A percentile compares a stretch with the other conserved stretches of the same genome.
These are phyloP conservation scores for Meloidogyne chitwoodi DNA, from an alignment of 1,140 invertebrate species.

Conservation along the genomic window DNA sequence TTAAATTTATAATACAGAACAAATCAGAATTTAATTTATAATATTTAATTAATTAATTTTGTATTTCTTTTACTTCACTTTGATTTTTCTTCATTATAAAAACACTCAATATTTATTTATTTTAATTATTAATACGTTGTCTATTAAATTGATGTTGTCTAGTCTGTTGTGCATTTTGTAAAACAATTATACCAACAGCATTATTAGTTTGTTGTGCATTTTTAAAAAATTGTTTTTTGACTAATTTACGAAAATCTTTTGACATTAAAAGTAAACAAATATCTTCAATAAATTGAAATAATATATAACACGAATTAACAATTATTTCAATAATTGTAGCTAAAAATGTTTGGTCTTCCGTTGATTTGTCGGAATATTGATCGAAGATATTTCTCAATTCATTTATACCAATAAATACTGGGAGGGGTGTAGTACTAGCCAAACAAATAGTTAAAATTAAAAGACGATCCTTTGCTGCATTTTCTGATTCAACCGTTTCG, in stretches of 20 bases:
- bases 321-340: neutral
- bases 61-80: too few relatives aligned
- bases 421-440: neutral
- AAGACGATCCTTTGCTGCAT: neutral
- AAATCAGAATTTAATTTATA: too few relatives aligned
- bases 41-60: too few relatives aligned
- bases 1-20: too few relatives aligned
- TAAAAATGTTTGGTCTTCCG: neutral
- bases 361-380: neutral
- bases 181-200: too few relatives aligned
- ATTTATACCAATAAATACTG: neutral
- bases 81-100: too few relatives aligned
- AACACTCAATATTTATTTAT: too few relatives aligned
- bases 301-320: neutral
- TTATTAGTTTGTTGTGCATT: neutral
- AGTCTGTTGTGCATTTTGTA: too few relatives aligned
- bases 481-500: neutral
- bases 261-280: neutral
- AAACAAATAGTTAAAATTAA: neutral
- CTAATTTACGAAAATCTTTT: neutral
- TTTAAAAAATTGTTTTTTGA: neutral
- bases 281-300: neutral
- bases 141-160: too few relatives aligned
- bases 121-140: too few relatives aligned
- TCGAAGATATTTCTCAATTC: too few relatives aligned